Conservation (phyloP, 2,888 invertebrate genomes). For the Oscheius myriophilus region DNA sequence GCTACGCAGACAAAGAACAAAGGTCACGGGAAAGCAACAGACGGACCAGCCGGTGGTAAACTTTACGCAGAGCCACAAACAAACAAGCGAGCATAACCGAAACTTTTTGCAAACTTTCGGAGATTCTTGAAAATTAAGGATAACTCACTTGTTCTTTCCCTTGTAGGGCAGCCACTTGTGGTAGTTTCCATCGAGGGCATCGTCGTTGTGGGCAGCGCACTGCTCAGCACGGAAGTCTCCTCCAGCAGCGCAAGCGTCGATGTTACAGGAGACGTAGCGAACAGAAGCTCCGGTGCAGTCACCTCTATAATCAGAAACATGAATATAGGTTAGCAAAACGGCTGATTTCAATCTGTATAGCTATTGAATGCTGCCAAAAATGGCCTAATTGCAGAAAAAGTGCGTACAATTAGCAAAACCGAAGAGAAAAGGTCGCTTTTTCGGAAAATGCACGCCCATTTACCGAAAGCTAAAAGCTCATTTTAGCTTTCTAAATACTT, state of each 20-base stretch:
- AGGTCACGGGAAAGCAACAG: constrained; percentile 14
- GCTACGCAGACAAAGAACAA: constrained; percentile 11
- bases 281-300: constrained; percentile 82
- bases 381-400: too few species aligned
- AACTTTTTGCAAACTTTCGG: not conserved
- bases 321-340: not conserved
- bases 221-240: constrained; percentile 87
- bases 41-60: constrained; percentile 14
- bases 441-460: too few species aligned
- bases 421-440: too few species aligned
- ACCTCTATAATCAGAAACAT: constrained; percentile 37
- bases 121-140: not conserved
- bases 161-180: constrained; percentile 76
- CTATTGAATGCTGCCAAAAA: constrained; percentile 1
- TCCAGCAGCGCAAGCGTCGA: constrained; percentile 77
- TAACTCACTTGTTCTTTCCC: constrained; percentile 67
- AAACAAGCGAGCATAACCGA: too few species aligned
- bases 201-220: constrained; percentile 84
- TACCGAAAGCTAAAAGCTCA: too few species aligned
- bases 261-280: constrained; percentile 89
- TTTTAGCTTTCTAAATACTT: too few species aligned
- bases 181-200: constrained; percentile 83
- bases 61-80: not conserved
- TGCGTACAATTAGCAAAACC: too few species aligned
- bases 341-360: not conserved